Base-by-base conservation (phyloP, 2,797 vertebrate genomes). In the Pseudotriccus pelzelni region DNA sequence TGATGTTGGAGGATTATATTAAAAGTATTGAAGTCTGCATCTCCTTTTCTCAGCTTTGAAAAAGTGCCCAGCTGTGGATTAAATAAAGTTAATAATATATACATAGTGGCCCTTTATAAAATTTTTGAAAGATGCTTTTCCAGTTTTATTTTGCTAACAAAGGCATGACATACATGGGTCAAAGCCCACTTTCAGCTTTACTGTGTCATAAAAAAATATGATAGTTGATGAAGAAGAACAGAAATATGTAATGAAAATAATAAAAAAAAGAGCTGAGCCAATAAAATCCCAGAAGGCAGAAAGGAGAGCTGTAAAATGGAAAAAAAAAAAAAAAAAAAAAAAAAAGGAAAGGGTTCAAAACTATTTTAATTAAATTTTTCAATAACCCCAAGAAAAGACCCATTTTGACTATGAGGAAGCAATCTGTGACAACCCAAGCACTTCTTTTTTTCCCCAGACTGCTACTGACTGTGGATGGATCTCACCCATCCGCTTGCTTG, bases 91-190 rank as follows among this genome's bases (percentile, higher is more conserved):
- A 79, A 49, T 76, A 24, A 34, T 70, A 37, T 76, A 88, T 34
- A 76, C 32, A 67, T 46, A 67, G 73, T 50, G 37, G 9, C 28
- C n/a, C 47, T 84, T 88, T 63, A 78, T 47, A 41, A 9, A 78
- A 1, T 25, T 68, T 64, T 84, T 84, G 66, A 56, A 89, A 90
- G 83, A 86, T 76, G 73, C 14, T 86, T 81, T 92, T 79, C 59
- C 32, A 50, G 49, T 53, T 92, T 90, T 70, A 84, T 91, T 93
- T 96, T 88, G 56, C 67, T 50, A 84, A 82, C 63, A 86, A 86
- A 91, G 14, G 41, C 47, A 46, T 52, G 81, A 90, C 20, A 76
- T 12, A 22, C 36, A 56, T 46, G 63, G 58, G 50, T 91, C 11
- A 19, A 81, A 93, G 39, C 43, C 58, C 32, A 34, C 43, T 84